Evolutionary conservation across 2,888 invertebrate species (phyloP), one percentile per base, ranked within the genome.

Genomic region (Ceratothoa steindachneri): DNA sequence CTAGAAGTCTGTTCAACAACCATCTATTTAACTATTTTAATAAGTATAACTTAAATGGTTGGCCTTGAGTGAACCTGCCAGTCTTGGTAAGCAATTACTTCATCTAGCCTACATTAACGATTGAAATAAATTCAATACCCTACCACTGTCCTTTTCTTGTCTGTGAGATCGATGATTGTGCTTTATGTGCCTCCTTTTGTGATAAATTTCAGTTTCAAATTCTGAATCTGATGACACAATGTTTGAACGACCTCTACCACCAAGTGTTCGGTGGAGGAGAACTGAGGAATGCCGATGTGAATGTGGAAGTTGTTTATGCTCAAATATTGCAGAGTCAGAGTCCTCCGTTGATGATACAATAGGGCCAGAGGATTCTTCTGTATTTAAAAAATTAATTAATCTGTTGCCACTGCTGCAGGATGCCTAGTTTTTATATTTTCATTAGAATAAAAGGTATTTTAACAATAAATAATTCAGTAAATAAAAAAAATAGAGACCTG

Each of bases 221-320:
- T 76, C 76, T n/a, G 76, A 76, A 55, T 76, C 76, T n/a, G 76
- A 76, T 3, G 76, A 76, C 12, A 71, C 76, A 51, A 76, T 76
- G 31, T 76, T 76, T 41, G 76, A 70, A 19, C 76, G 28, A 12
- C 76, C 76, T 22, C 76, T 60, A n/a, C 76, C 76, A n/a, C 76
- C 76, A 24, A 76, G 67, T 31, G 76, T 76, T 64, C 76, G 72
- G 19, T 76, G 76, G 7, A 76, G 70, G 12, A 76, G 64, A 30
- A 76, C 67, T n/a, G 76, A 76, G 27, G 76, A 76, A 29, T 76
- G 76, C n/a, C 76, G 69, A 28, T 76, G 76, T 30, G 72, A 55
- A 24, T 76, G 76, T n/a, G 66, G 73, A 19, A 70, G 76, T 15
- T 69, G 73, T 24, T 65, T 65, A 29, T 69, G 65, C 2, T 30